Evolutionary conservation across 2,797 vertebrate genomes (phyloP), one percentile per base, ranked within the genome.

Genomic region (Menidia menidia): DNA sequence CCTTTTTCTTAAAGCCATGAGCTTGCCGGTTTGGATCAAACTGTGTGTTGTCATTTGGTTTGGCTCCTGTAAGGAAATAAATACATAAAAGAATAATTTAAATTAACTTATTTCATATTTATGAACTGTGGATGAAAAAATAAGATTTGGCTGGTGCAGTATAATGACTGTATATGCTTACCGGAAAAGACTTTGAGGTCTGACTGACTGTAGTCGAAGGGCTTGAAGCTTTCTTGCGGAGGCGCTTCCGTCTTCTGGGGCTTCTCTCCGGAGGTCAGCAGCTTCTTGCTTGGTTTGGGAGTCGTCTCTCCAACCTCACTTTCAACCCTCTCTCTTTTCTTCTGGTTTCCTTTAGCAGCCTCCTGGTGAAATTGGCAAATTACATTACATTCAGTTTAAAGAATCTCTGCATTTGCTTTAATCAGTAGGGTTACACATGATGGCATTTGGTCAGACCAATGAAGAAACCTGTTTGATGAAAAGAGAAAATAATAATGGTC

Each of bases 201-300:
- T 2, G 97, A 95, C 77, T 96, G 95, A 89, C 93, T 97, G 92
- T 99, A 99, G 93, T 99, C 96, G 0, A 95, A 98, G 3, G 98
- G 96, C 4, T 92, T 95, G 58, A 99, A 98, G 50, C 64, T 78
- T 9, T 87, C 91, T 0, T 88, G 59, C 0, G 85, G 39, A 0
- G 91, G 42, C 0, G 80, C 32, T 10, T 90, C 88, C 0, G 85
- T 66, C 61, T 92, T 90, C 53, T 90, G 84, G 0, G 91, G 51
- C 30, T 85, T 88, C 67, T 87, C 79, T 6, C 63, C 74, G 4
- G 68, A 60, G 81, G 95, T 97, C 71, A 88, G 82, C 45, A 87
- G 75, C 84, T 96, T 98, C 81, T 95, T 96, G 44, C 89, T 95
- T 0, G 84, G 94, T 66, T 94, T 95, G 75, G 93, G 90, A 15